Percentiles rank a stretch among this genome's conserved stretches.
phyloP scores from a whole-genome alignment of 2,797 vertebrate species.

The Chloroceryle amazona region DNA sequence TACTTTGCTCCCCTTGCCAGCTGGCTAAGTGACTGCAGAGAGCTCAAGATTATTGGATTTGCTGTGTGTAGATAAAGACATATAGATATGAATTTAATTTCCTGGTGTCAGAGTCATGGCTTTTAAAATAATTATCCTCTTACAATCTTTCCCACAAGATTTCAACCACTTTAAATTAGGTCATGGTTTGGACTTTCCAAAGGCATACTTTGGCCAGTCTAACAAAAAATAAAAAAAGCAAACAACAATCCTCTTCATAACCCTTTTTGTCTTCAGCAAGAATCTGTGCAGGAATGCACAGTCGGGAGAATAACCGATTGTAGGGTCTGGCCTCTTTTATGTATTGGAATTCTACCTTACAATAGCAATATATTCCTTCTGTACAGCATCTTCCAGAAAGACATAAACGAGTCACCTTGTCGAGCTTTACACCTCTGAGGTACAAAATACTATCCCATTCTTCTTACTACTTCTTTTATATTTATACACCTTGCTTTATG shows the following conservation, averaged over 20 bases:
- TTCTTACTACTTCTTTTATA: slow-evolving; percentile 14
- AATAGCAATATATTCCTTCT: slow-evolving; percentile 39
- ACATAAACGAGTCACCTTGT: slow-evolving; percentile 63
- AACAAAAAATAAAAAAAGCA: slow-evolving; percentile 20
- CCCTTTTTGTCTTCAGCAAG: slow-evolving; percentile 45
- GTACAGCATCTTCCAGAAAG: slow-evolving; percentile 32
- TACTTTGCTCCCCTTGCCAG: slow-evolving; percentile 63
- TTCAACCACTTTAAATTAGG: slow-evolving; percentile 64
- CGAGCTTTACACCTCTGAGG: slow-evolving; percentile 27
- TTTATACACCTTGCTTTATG: slow-evolving; percentile 28
- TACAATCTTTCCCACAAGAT: slow-evolving; percentile 59
- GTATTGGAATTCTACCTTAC: slow-evolving; percentile 7
- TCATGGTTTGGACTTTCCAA: slow-evolving; percentile 62
- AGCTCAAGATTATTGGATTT: slow-evolving; percentile 72
- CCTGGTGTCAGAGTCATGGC: slow-evolving; percentile 70
- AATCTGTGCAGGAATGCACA: slow-evolving; percentile 26
- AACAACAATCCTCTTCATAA: slow-evolving; percentile 20
- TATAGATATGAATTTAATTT: slow-evolving; percentile 76
- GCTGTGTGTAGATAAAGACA: slow-evolving; percentile 71
- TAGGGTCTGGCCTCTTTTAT: slow-evolving; percentile 29
- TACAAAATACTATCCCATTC: slow-evolving; percentile 23
- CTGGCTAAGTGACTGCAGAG: slow-evolving; percentile 70
- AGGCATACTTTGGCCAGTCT: slow-evolving; percentile 24
- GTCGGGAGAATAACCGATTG: slow-evolving; percentile 23
- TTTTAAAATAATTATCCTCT: slow-evolving; percentile 74